Base-by-base conservation (phyloP, 2,888 invertebrate genomes). In the Camponotus fellah region DNA sequence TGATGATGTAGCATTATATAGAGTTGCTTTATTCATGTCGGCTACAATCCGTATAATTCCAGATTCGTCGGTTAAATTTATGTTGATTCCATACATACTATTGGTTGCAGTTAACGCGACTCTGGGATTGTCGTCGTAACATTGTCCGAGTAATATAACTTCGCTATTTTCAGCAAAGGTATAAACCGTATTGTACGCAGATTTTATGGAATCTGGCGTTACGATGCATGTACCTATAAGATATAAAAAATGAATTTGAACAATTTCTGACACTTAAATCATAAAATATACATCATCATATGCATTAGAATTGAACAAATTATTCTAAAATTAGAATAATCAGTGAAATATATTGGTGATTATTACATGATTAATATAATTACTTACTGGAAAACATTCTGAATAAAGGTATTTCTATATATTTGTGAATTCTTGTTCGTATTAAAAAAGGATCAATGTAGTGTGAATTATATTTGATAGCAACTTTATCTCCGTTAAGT, bases 341-440 rank as follows among this genome's bases (percentile, higher is more conserved):
- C 64, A 80, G 53, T 43, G 12, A 32, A 49, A 56, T 68, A 60
- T 49, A 49, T 49, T n/a, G 49, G n/a, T 49, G n/a, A 49, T 49
- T 49, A 17, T 1, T 49, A 17, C 17, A 17, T n/a, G 49, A 49
- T 49, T 49, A 49, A 49, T 49, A 49, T 49, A 49, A n/a, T 60
- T 69, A 89, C 92, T 90, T 83, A 94, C 94, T 93, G 85, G 93
- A 92, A 68, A 93, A 92, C 43, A 92, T 87, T 65, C 87, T 90
- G 40, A 93, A 81, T 40, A 94, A 66, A 43, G 89, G 80, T 88
- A 90, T 89, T 58, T 94, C 94, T 85, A 92, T 91, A 79, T 93
- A 94, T 65, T 93, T 92, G 66, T 94, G 94, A 46, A 94, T 87
- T 85, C 94, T 91, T 43, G 93, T 94, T 82, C 93, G 89, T 21